These are phyloP conservation scores for Agrypnus murinus DNA, from an alignment of 2,888 invertebrate species.

Conservation along the genomic window DNA sequence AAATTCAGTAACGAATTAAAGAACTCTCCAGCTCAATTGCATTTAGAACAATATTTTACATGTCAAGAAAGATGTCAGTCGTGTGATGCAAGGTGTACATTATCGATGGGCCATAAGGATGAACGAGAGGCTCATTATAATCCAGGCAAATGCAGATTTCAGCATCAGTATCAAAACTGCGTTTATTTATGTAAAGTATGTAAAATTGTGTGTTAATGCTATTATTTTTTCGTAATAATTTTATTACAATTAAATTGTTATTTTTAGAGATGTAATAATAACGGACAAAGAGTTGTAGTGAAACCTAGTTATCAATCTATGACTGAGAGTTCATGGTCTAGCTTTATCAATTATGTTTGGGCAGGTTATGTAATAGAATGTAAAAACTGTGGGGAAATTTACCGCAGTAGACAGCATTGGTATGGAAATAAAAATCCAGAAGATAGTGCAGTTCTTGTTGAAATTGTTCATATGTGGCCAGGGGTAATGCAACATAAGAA, in stretches of 20 bases:
- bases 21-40: constrained; percentile 77
- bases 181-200: constrained; percentile 77
- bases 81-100: constrained; percentile 78
- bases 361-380: constrained; percentile 87
- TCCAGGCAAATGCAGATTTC: constrained; percentile 75
- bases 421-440: constrained; percentile 86
- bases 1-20: constrained; percentile 83
- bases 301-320: constrained; percentile 72
- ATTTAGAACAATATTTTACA: constrained; percentile 87
- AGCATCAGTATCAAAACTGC: constrained; percentile 84
- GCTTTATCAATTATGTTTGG: constrained; percentile 84
- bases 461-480: constrained; percentile 82
- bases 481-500: constrained; percentile 69
- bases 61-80: constrained; percentile 82
- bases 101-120: constrained; percentile 80
- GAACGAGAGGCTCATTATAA: constrained; percentile 77
- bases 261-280: constrained; percentile 66
- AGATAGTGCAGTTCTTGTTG: constrained; percentile 78
- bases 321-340: constrained; percentile 77
- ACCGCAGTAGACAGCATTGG: constrained; percentile 85
- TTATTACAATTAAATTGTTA: neutral
- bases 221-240: neutral
- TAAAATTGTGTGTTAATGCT: constrained; percentile 24
- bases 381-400: constrained; percentile 82
- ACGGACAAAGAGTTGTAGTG: constrained; percentile 74